Percentiles rank a stretch among this genome's conserved stretches.
Conservation (phyloP, 1,140 invertebrate species). For the Trichonephila clavipes region DNA sequence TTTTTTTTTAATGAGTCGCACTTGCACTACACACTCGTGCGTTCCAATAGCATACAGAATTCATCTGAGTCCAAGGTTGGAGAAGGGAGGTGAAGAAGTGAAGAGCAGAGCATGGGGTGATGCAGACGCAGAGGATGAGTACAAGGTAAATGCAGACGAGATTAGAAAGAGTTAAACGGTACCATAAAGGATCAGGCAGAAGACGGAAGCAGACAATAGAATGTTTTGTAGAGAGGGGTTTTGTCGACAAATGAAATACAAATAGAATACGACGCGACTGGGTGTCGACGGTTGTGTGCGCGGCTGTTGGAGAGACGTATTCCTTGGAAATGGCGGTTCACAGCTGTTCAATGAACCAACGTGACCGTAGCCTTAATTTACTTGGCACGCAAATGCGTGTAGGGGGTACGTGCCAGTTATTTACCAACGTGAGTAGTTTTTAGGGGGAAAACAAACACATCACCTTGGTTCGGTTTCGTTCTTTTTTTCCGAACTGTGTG, state of each 20-base stretch:
- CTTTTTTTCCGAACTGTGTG: background rate
- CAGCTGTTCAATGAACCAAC: conserved; percentile 38
- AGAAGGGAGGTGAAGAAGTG: background rate
- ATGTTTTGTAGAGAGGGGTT: background rate
- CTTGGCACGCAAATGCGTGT: background rate
- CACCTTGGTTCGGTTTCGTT: background rate
- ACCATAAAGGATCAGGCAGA: background rate
- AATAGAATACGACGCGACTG: background rate
- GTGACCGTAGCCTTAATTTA: conserved; percentile 34
- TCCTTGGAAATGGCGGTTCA: background rate
- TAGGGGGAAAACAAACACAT: background rate
- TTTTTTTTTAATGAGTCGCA: background rate
- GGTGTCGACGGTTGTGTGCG: background rate
- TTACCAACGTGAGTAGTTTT: background rate
- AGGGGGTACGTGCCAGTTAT: background rate
- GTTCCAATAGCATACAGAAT: conserved; percentile 32
- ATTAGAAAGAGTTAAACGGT: conserved; percentile 35
- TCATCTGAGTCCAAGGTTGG: conserved; percentile 5
- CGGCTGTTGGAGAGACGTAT: background rate
- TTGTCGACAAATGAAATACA: conserved; percentile 3
- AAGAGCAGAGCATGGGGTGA: background rate
- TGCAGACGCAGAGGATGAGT: background rate
- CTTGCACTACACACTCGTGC: background rate
- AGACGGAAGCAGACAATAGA: conserved; percentile 20
- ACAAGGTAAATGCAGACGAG: conserved; percentile 46